Evolutionary conservation across 2,797 vertebrate genomes (phyloP), one percentile per base, ranked within the genome.

Genomic region (Varecia variegata): DNA sequence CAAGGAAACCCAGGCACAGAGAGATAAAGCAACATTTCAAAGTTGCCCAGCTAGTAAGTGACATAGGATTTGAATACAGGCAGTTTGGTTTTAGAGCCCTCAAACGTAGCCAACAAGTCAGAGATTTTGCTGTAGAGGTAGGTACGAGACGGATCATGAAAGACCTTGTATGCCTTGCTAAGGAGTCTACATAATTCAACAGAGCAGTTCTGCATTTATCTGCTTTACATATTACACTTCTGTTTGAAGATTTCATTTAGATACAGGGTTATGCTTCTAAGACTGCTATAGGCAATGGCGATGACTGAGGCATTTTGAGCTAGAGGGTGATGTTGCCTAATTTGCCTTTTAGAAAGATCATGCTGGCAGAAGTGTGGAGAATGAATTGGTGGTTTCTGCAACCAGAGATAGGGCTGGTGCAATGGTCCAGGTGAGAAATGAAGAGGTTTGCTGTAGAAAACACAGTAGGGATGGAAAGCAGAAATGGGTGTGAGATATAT

Each of bases 241-340:
- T 58, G 38, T 58, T 65, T 70, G 77, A 90, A 97, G 93, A 93
- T 93, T 94, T 92, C 71, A 74, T 79, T 97, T 82, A 93, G 86
- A 93, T 71, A 77, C 17, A 68, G 45, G 76, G 32, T 76, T 85
- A 68, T 81, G 77, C 60, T 79, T 93, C 77, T 65, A 77, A 84
- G 88, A 86, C 68, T 32, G 73, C 71, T 35, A 27, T 32, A 40
- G 45, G 82, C 56, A 88, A 71, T 25, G 85, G 35, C 30, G 58
- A 6, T 35, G 54, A 70, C 27, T 9, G 47, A 62, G 38, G 87
- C 38, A 60, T 91, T 90, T 50, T 79, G 56, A 93, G 68, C 67
- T 94, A 58, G 90, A 90, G 52, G 60, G 52, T 74, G 88, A 82
- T 50, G n/a, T 60, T 45, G 54, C 95, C 80, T 90, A 38, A 88